Conservation (phyloP, 2,797 vertebrate genomes). For the Botia almorhae region DNA sequence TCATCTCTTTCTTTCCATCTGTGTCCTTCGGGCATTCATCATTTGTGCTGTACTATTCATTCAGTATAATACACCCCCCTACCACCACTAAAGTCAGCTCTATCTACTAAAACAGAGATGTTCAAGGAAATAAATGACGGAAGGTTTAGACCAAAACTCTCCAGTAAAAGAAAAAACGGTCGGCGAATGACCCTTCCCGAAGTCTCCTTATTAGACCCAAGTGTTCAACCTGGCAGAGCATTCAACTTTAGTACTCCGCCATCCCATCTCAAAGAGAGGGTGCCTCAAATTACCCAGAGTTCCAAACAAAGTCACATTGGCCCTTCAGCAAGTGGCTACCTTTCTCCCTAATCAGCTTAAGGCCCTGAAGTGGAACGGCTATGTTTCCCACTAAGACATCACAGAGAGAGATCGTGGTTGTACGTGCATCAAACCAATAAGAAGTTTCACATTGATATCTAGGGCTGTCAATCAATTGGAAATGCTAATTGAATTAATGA, state of each 20-base stretch:
- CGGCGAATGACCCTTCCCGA: constrained; percentile 8
- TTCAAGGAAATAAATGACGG: constrained; percentile 38
- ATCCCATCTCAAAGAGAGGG: constrained; percentile 60
- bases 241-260: constrained; percentile 67
- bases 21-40: constrained; percentile 46
- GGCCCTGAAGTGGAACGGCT: constrained; percentile 64
- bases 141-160: constrained; percentile 24
- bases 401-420: constrained; percentile 35
- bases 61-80: constrained; percentile 41
- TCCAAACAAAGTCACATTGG: constrained; percentile 68
- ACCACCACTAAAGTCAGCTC: constrained; percentile 33
- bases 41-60: constrained; percentile 26
- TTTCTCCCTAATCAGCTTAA: constrained; percentile 69
- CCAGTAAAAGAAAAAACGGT: constrained; percentile 51
- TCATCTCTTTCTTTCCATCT: constrained; percentile 14
- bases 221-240: constrained; percentile 64
- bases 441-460: background rate
- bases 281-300: constrained; percentile 69
- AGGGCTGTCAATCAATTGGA: background rate
- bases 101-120: constrained; percentile 41
- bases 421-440: background rate
- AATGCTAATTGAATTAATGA: background rate
- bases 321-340: constrained; percentile 64
- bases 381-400: constrained; percentile 38
- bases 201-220: constrained; percentile 61